Percentiles rank a stretch among this genome's conserved stretches.
Evolutionary conservation across 2,888 invertebrate genomes (phyloP).

Genomic region (Temnothorax rugatulus): DNA sequence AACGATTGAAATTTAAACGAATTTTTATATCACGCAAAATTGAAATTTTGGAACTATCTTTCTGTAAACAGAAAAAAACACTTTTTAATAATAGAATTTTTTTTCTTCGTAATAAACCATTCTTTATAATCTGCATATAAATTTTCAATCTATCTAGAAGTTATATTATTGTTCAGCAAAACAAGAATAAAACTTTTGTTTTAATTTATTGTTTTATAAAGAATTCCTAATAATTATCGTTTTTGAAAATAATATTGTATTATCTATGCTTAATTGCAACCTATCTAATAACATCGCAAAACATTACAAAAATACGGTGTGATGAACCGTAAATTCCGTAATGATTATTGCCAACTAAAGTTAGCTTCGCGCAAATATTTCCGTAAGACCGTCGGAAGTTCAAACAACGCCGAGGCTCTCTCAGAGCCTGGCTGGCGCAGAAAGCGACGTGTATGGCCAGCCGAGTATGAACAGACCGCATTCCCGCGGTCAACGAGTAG

Average conservation of each 20-base stretch:
- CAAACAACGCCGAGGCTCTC: conserved; percentile 30
- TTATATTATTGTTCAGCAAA: background rate
- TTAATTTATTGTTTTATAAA: background rate
- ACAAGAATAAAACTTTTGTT: background rate
- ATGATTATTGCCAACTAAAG: conserved; percentile 56
- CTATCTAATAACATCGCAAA: background rate
- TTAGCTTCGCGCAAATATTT: conserved; percentile 54
- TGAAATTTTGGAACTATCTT: background rate
- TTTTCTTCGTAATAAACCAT: background rate
- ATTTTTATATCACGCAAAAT: conserved; percentile 10
- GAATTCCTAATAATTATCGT: background rate
- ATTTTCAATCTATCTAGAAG: background rate
- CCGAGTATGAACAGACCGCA: conserved; percentile 58
- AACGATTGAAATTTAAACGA: background rate
- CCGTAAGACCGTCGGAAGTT: conserved; percentile 46
- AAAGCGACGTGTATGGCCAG: conserved; percentile 58
- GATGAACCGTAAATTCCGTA: conserved; percentile 27
- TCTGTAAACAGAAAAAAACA: background rate
- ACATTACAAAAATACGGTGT: conserved; percentile 9
- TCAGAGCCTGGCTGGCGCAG: conserved; percentile 35
- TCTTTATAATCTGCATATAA: background rate
- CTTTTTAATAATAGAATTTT: background rate
- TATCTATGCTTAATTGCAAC: background rate
- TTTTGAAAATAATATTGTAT: background rate
- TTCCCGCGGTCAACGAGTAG: conserved; percentile 61